A percentile compares a stretch with the other conserved stretches of the same genome.
phyloP scores from a whole-genome alignment of 2,113 vertebrate species.

The Numenius arquata region DNA sequence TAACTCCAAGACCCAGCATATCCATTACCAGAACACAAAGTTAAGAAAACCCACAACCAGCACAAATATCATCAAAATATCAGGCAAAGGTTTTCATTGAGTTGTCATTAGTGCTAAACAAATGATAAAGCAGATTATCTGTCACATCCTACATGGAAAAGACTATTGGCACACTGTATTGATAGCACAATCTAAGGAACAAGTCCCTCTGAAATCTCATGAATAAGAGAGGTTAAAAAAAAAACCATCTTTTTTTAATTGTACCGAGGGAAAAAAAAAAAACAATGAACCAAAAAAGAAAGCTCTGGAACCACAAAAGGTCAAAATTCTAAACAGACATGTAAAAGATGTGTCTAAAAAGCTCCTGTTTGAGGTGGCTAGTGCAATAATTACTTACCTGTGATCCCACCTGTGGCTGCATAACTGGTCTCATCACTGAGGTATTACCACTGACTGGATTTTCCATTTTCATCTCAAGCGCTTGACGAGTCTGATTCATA shows the following conservation, averaged over 20 bases:
- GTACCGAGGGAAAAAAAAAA: background rate
- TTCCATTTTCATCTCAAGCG: constrained; percentile 90
- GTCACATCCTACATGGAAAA: background rate
- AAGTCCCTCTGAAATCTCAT: background rate
- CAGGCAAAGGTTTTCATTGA: background rate
- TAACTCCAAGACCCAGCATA: background rate
- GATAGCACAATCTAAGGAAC: background rate
- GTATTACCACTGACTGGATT: constrained; percentile 70
- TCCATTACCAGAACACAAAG: background rate
- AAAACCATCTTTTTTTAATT: background rate
- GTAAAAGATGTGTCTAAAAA: background rate
- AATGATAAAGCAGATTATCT: background rate
- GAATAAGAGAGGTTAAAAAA: background rate
- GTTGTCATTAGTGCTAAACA: background rate
- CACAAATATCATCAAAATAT: background rate
- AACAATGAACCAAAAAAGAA: background rate
- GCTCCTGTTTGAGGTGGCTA: background rate
- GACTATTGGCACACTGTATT: background rate
- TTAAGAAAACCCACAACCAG: background rate
- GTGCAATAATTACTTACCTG: constrained; percentile 70
- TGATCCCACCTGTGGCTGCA: constrained; percentile 80
- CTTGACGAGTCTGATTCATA: constrained; percentile 91
- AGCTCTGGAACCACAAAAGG: background rate
- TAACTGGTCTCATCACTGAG: constrained; percentile 83
- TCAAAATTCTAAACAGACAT: background rate